Evolutionary conservation across 2,113 vertebrate genomes (phyloP), one percentile per base, ranked within the genome.

Genomic region (Rhinolophus ferrumequinum): DNA sequence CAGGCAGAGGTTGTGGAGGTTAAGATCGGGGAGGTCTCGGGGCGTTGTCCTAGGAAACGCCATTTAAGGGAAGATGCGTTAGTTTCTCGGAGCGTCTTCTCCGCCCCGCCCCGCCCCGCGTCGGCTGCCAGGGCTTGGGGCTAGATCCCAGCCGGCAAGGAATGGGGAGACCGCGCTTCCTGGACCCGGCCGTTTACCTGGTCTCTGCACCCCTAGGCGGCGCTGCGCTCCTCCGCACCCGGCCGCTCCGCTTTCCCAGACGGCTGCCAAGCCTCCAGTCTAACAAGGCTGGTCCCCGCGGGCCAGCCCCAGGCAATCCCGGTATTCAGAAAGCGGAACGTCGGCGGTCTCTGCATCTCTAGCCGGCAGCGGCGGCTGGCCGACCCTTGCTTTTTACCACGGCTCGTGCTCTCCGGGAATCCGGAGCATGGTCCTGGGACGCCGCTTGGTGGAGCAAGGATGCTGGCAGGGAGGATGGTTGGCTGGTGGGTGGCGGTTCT

Each of bases 381-480:
- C 41, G 38, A 35, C 70, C 21, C 47, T 16, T 15, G 28, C 60
- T 28, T 30, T 44, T 67, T 16, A 19, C 28, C 3, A 35, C 58
- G 35, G 73, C 85, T 52, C 0, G 52, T 4, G 73, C 67, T 83
- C 70, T 38, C 88, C 50, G 8, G 90, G 58, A 81, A 94, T 88
- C 82, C 73, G 79, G 96, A 96, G 95, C 86, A 96, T 93, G 96
- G 56, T 96, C 80, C 52, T n/a, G 28, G 90, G 67, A 75, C 54
- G 4, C 95, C 87, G 88, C 94, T 18, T 54, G 97, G 96, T 69
- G 88, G 97, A 98, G 85, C 90, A 94, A 86, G 98, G 98, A 98
- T 95, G 82, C 94, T 50, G 81, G 89, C 66, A 97, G 93, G 96
- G 97, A 98, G 97, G 92, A 98, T 98, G 98, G 92, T 94, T 98